Evolutionary conservation across 1,140 invertebrate species (phyloP).

Genomic region (Chelonus insularis): DNA sequence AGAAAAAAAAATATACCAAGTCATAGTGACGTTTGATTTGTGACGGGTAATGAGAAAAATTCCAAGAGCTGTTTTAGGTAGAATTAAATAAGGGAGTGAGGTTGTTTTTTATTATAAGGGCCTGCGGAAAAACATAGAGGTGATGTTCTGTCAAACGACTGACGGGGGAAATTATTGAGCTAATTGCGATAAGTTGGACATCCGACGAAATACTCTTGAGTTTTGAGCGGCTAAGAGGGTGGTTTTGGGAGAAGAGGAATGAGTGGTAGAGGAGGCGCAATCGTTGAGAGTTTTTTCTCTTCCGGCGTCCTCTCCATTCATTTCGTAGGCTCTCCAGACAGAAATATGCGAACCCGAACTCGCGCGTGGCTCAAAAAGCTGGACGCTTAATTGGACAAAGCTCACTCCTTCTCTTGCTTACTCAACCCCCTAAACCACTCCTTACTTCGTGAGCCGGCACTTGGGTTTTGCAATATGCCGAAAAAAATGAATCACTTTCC

Average conservation of each 20-base stretch:
- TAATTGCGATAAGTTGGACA: conserved; percentile 52
- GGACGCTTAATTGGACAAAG: conserved; percentile 60
- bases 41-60: conserved; percentile 20
- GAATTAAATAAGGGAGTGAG: not conserved
- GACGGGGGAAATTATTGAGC: conserved; percentile 51
- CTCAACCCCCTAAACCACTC: conserved; percentile 28
- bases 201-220: conserved; percentile 37
- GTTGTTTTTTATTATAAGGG: conserved; percentile 18
- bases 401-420: conserved; percentile 27
- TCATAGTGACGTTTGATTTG: conserved; percentile 12
- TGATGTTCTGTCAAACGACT: conserved; percentile 37
- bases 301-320: conserved; percentile 30
- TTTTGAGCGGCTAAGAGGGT: conserved; percentile 15
- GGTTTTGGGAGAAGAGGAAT: conserved; percentile 23
- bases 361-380: conserved; percentile 47
- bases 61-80: not conserved
- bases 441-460: conserved; percentile 38
- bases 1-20: not conserved
- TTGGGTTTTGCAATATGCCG: conserved; percentile 41
- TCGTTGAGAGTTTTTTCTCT: conserved; percentile 22
- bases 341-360: conserved; percentile 49
- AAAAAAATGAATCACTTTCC: conserved; percentile 42
- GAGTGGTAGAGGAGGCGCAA: not conserved
- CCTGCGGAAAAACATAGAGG: not conserved
- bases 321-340: conserved; percentile 46